phyloP scores from a whole-genome alignment of 1,140 invertebrate genomes.

The Drosophila suzukii region DNA sequence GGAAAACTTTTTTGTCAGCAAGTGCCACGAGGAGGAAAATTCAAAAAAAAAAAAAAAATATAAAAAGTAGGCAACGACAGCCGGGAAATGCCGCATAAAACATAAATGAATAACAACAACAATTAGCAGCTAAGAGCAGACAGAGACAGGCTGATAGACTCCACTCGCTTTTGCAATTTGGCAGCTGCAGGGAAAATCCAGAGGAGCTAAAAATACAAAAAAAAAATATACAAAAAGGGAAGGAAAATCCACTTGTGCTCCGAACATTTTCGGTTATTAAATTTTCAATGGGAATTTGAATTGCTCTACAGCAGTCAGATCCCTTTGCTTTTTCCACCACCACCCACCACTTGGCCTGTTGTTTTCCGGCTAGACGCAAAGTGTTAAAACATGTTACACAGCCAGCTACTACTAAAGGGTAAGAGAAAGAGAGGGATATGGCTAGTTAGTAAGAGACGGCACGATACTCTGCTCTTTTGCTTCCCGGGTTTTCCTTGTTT shows the following conservation, averaged over 20 bases:
- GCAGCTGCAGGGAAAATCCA: slow-evolving; percentile 34
- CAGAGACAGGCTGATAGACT: slow-evolving; percentile 29
- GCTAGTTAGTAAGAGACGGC: slow-evolving; percentile 3
- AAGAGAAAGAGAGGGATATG: slow-evolving; percentile 1
- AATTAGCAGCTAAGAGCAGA: slow-evolving; percentile 46
- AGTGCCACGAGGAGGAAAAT: slow-evolving; percentile 43
- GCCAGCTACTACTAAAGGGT: slow-evolving; percentile 19
- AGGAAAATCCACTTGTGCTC: slow-evolving; percentile 25
- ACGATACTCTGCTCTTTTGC: background rate
- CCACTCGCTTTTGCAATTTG: slow-evolving; percentile 48
- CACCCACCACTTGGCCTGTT: slow-evolving; percentile 5
- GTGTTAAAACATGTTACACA: slow-evolving; percentile 73
- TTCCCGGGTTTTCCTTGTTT: slow-evolving; percentile 39
- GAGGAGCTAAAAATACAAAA: background rate
- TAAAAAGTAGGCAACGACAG: slow-evolving; percentile 8
- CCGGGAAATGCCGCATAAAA: slow-evolving; percentile 67
- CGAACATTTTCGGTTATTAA: slow-evolving; percentile 75
- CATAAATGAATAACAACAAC: slow-evolving; percentile 77
- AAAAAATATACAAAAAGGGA: background rate
- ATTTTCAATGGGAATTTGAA: slow-evolving; percentile 77
- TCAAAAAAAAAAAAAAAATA: background rate
- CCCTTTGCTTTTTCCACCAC: background rate
- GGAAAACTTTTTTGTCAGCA: slow-evolving; percentile 59
- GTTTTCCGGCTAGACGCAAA: slow-evolving; percentile 66
- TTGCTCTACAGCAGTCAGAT: slow-evolving; percentile 57